Conservation (phyloP, 2,797 vertebrate genomes). For the Aplochiton taeniatus region DNA sequence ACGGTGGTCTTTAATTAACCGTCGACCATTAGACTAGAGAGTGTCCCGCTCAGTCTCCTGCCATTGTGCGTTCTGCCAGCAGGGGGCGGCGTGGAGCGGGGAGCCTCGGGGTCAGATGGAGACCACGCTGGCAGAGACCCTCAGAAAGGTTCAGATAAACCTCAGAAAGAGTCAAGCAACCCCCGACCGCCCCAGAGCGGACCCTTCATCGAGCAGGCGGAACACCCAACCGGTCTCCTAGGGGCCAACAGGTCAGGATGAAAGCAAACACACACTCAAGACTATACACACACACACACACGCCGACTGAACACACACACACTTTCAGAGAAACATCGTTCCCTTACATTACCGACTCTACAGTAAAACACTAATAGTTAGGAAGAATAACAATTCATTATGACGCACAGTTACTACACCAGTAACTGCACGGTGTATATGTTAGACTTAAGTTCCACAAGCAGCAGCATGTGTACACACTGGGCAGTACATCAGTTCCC, state of each 20-base stretch:
- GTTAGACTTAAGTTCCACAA: too few relatives aligned
- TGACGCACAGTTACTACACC: too few relatives aligned
- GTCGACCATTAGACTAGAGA: too few relatives aligned
- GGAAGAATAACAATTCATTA: too few relatives aligned
- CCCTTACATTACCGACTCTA: not conserved
- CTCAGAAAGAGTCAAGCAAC: too few relatives aligned
- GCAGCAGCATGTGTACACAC: too few relatives aligned
- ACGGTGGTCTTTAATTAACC: too few relatives aligned
- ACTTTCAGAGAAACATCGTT: not conserved
- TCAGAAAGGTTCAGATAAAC: not conserved
- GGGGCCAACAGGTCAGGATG: constrained; percentile 41
- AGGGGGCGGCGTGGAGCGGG: not conserved
- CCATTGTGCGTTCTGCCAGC: not conserved
- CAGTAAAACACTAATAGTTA: not conserved
- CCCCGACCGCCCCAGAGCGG: not conserved
- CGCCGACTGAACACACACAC: not conserved
- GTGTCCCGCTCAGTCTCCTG: not conserved
- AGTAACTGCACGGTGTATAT: too few relatives aligned
- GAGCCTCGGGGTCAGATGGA: constrained; percentile 10
- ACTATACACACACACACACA: not conserved
- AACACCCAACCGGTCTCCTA: constrained; percentile 14
- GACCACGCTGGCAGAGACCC: not conserved
- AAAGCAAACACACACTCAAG: not conserved
- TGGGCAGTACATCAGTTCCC: too few relatives aligned
- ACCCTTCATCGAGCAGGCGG: constrained; percentile 15